Conservation (phyloP, 2,797 vertebrate genomes). For the Syngnathus acus region DNA sequence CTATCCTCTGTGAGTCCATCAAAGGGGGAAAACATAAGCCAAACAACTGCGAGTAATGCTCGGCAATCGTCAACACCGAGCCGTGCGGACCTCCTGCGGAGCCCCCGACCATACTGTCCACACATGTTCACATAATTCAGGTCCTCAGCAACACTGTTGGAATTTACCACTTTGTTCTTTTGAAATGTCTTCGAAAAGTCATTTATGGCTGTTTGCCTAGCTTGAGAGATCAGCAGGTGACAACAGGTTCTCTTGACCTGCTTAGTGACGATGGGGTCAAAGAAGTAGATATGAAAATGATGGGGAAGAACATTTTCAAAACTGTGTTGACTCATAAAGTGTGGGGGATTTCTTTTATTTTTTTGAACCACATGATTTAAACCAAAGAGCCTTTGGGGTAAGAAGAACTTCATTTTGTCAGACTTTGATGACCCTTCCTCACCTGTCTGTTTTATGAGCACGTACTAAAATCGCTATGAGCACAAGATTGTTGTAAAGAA, state of each 20-base stretch:
- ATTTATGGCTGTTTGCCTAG: conserved; percentile 15
- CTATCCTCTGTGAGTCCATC: conserved; percentile 34
- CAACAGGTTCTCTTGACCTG: neutral
- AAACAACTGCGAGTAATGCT: conserved; percentile 16
- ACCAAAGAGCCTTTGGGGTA: conserved; percentile 10
- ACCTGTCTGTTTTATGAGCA: conserved; percentile 26
- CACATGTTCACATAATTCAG: conserved; percentile 25
- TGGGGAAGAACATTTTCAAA: neutral
- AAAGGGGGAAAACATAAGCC: conserved; percentile 19
- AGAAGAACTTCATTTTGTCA: conserved; percentile 11
- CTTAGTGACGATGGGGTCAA: neutral
- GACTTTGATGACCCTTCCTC: conserved; percentile 15
- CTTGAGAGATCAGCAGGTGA: neutral
- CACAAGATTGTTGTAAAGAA: neutral
- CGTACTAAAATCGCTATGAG: conserved; percentile 27
- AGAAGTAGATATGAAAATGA: neutral
- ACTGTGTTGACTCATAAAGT: neutral
- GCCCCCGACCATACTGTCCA: conserved; percentile 19
- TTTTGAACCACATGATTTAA: conserved; percentile 28
- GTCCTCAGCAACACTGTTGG: neutral
- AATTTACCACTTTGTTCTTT: conserved; percentile 40
- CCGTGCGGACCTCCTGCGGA: conserved; percentile 18
- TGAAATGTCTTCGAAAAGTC: conserved; percentile 22
- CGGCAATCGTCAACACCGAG: conserved; percentile 8
- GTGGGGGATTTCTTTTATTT: neutral